Conservation (phyloP, 2,113 vertebrate species). For the Notiomystis cincta region DNA sequence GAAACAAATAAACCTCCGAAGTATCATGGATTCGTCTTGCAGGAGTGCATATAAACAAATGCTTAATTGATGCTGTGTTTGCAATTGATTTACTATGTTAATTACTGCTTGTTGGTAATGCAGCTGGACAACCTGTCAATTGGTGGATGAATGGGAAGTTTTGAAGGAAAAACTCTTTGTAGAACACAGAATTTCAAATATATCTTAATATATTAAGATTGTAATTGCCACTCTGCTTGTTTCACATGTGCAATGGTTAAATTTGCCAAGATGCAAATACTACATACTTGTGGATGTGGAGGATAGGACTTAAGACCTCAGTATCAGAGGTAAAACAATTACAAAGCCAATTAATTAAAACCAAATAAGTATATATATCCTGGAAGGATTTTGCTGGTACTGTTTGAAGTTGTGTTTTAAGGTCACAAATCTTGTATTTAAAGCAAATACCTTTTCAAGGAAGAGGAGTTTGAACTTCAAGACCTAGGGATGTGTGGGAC, state of each 20-base stretch:
- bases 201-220: neutral
- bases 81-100: neutral
- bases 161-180: neutral
- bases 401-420: neutral
- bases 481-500: neutral
- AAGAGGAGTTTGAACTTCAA: neutral
- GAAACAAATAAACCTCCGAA: neutral
- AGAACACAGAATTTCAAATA: neutral
- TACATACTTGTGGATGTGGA: accelerated
- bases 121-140: neutral
- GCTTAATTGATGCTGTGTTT: neutral
- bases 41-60: neutral
- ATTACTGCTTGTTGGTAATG: neutral
- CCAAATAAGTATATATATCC: neutral
- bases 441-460: neutral
- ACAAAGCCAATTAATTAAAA: neutral
- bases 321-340: neutral
- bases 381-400: neutral
- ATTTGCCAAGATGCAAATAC: neutral
- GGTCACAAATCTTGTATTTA: neutral
- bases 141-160: neutral
- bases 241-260: neutral
- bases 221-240: neutral
- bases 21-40: neutral
- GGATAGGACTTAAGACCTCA: neutral